Conservation (phyloP, 2,888 invertebrate genomes). For the Cyrtodaria siliqua region DNA sequence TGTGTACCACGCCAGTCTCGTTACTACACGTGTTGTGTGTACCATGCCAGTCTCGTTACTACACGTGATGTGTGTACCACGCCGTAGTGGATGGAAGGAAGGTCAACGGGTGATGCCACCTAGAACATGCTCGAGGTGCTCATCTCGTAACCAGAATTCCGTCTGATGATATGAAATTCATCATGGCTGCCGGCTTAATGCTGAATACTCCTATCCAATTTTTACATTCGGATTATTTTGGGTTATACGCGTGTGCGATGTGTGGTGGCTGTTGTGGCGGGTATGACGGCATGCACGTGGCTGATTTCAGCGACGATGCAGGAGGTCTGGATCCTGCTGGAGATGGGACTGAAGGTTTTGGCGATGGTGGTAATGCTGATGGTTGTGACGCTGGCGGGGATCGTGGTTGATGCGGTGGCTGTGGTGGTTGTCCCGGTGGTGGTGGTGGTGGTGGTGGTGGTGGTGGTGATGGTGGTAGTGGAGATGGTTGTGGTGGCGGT, state of each 20-base stretch:
- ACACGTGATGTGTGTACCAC: conserved; percentile 87
- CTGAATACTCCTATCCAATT: conserved; percentile 83
- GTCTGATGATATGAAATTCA: conserved; percentile 82
- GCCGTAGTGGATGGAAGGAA: conserved; percentile 64
- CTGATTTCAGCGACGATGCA: conserved; percentile 29
- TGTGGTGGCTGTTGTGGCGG: conserved; percentile 53
- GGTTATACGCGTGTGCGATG: conserved; percentile 70
- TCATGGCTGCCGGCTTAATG: conserved; percentile 86
- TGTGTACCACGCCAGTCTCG: conserved; percentile 76
- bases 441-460: no score
- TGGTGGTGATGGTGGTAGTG: no score
- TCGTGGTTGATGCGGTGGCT: conserved; percentile 14
- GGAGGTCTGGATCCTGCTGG: no score
- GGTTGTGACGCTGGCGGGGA: no score
- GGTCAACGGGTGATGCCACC: conserved; percentile 32
- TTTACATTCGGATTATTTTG: conserved; percentile 71
- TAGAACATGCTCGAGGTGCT: conserved; percentile 35
- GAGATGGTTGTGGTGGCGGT: no score
- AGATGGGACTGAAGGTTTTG: no score
- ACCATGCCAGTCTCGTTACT: conserved; percentile 86
- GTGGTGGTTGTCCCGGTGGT: conserved; percentile 13
- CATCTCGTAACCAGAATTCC: conserved; percentile 64
- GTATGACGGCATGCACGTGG: no score
- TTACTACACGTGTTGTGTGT: conserved; percentile 86
- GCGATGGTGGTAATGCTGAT: conserved; percentile 11